A percentile compares a stretch with the other conserved stretches of the same genome.
Conservation (phyloP, 2,888 invertebrate genomes). For the Pediacus dermestoides region DNA sequence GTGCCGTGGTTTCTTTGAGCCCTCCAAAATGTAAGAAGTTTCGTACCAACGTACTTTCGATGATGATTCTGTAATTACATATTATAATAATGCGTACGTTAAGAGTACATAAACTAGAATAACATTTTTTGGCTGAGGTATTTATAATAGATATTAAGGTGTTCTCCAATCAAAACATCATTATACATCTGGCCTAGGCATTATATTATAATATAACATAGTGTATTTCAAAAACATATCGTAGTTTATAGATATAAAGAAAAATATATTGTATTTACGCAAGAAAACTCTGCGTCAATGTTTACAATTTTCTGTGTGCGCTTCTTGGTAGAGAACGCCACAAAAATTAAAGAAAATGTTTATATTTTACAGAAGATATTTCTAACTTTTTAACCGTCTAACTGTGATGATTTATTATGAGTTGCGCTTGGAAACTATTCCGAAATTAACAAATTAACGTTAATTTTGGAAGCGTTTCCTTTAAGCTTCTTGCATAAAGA, state of each 20-base stretch:
- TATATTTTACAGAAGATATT: conserved; percentile 32
- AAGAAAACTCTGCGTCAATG: too few species aligned
- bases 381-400: conserved; percentile 43
- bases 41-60: background rate
- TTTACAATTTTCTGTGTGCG: too few species aligned
- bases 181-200: conserved; percentile 42
- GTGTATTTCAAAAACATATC: conserved; percentile 28
- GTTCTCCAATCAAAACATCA: conserved; percentile 40
- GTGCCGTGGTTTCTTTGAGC: conserved; percentile 21
- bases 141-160: conserved; percentile 40
- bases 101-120: conserved; percentile 19
- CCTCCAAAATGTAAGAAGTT: conserved; percentile 20
- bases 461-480: conserved; percentile 28
- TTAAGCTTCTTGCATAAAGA: conserved; percentile 18
- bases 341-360: conserved; percentile 7
- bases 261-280: too few species aligned
- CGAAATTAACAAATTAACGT: conserved; percentile 20
- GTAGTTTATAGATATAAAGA: conserved; percentile 23
- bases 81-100: conserved; percentile 19
- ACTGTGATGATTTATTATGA: conserved; percentile 46
- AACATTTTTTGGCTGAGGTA: conserved; percentile 46
- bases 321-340: conserved; percentile 23
- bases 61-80: too few species aligned
- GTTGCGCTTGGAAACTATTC: conserved; percentile 25
- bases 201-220: conserved; percentile 27